phyloP scores from a whole-genome alignment of 2,888 invertebrate species.

The Conomelus anceps region DNA sequence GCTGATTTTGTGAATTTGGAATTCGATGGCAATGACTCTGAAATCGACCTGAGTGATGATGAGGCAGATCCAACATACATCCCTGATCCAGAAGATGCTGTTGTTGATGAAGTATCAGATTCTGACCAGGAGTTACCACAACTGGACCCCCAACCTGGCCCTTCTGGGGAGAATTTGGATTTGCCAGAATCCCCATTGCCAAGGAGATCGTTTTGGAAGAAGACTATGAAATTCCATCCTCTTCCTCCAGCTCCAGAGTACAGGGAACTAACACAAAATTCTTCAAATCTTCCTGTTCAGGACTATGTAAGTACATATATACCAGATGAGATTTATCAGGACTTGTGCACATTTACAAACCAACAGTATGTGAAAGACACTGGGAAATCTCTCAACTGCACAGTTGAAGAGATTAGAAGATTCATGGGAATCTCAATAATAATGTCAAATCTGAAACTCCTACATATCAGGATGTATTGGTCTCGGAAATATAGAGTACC shows the following conservation, averaged over 20 bases:
- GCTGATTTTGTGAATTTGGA: too few relatives aligned
- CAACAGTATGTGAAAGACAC: not conserved
- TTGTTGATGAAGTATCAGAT: too few relatives aligned
- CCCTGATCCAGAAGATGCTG: too few relatives aligned
- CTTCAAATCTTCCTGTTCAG: not conserved
- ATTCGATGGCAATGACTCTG: too few relatives aligned
- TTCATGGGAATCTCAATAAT: constrained; percentile 13
- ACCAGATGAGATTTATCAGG: not conserved
- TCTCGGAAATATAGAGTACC: not conserved
- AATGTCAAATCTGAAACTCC: constrained; percentile 16
- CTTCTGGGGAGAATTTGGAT: too few relatives aligned
- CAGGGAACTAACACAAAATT: not conserved
- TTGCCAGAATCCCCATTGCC: too few relatives aligned
- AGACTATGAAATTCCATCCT: constrained; percentile 2
- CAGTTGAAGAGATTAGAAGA: not conserved
- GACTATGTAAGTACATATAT: constrained; percentile 13
- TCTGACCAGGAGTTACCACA: too few relatives aligned
- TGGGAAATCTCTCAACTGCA: not conserved
- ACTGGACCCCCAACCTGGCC: too few relatives aligned
- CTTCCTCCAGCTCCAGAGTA: constrained; percentile 6
- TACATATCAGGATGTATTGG: constrained; percentile 21
- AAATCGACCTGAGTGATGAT: too few relatives aligned
- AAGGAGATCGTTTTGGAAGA: constrained; percentile 8
- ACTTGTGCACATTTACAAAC: not conserved
- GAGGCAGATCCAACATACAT: too few relatives aligned